Evolutionary conservation across 2,888 invertebrate species (phyloP).

Genomic region (Volucella inflata): DNA sequence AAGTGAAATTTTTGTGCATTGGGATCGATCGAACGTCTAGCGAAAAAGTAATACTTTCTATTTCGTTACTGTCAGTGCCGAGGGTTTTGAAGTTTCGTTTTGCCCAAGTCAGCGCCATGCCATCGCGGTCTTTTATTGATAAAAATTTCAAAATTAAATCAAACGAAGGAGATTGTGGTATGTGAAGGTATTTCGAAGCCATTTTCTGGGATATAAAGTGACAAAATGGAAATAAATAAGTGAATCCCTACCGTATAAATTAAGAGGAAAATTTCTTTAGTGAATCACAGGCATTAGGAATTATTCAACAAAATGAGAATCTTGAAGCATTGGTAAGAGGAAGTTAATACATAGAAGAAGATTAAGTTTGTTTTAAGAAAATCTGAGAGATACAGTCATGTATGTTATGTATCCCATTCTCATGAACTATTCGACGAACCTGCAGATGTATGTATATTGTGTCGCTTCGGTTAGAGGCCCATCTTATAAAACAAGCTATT

Average conservation of each 20-base stretch:
- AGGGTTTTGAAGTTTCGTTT: conserved; percentile 9
- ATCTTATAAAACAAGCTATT: too few relatives aligned
- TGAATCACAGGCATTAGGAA: too few relatives aligned
- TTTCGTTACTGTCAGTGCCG: conserved; percentile 43
- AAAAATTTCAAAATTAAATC: conserved; percentile 35
- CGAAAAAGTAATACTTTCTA: conserved; percentile 66
- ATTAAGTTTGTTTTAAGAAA: too few relatives aligned
- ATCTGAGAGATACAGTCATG: too few relatives aligned
- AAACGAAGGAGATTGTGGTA: conserved; percentile 14
- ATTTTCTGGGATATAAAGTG: conserved; percentile 17
- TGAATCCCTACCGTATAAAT: neutral
- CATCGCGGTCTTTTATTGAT: conserved; percentile 22
- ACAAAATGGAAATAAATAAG: neutral
- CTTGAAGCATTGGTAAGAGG: conserved; percentile 81
- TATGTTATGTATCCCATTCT: too few relatives aligned
- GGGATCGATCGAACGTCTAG: neutral
- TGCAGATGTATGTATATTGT: too few relatives aligned
- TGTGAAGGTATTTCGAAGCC: conserved; percentile 23
- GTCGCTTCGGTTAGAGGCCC: too few relatives aligned
- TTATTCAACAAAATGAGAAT: conserved; percentile 79
- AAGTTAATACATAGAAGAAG: neutral
- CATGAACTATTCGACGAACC: too few relatives aligned
- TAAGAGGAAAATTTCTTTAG: neutral
- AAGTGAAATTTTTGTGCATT: conserved; percentile 67
- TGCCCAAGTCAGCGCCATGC: conserved; percentile 19